Evolutionary conservation across 2,797 vertebrate genomes (phyloP), one percentile per base, ranked within the genome.

Genomic region (Sebastes itinus): DNA sequence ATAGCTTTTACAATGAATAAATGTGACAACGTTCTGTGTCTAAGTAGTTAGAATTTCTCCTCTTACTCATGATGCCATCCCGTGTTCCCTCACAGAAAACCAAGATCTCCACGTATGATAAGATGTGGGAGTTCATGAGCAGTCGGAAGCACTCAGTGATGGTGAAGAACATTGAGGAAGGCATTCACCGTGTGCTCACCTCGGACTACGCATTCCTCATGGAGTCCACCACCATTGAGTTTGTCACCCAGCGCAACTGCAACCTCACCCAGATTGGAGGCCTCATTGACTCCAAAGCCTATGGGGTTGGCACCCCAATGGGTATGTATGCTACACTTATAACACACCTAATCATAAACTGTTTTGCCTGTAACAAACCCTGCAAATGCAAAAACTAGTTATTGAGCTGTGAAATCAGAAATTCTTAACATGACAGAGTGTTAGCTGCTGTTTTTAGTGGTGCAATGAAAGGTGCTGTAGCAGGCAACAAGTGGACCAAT

Each of bases 51-150:
- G 4, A 10, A 22, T 75, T 22, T 62, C 0, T 75, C 56, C 33
- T 58, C n/a, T 66, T 25, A 23, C 28, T 80, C 68, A 77, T 2
- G 20, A 18, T 77, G 27, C 6, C 20, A 5, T 10, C 52, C 2
- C 60, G 1, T 89, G 54, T 89, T 60, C 78, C 86, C 61, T 72
- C 49, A n/a, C 94, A 99, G 98, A 99, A 99, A 98, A 99, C 98
- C 68, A 99, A 99, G 96, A 99, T 99, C 86, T 99, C 98, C 74
- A 99, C 98, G 0, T 99, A 99, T 2, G 98, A 99, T 88, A 99
- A 99, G 95, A 99, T 99, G 98, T 99, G 98, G 98, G 98, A 99
- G 83, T 99, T 99, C 88, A 99, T 99, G 98, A 99, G 98, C 94
- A 99, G 98, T 92, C 96, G 98, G 64, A 95, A 97, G 75, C 98